Conservation (phyloP, 2,888 invertebrate genomes). For the Agriopis marginaria region DNA sequence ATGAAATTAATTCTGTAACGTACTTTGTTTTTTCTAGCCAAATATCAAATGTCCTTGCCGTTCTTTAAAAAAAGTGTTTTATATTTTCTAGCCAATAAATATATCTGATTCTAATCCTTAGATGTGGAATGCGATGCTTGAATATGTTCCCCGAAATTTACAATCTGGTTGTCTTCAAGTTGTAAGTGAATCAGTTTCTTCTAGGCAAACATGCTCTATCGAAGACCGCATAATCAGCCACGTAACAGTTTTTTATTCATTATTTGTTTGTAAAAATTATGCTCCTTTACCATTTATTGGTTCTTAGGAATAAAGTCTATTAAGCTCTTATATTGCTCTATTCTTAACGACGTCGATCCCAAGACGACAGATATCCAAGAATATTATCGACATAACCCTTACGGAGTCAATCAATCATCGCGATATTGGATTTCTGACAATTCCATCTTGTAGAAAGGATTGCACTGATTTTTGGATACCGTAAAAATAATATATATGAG, state of each 20-base stretch:
- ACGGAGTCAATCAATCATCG: slow-evolving; percentile 19
- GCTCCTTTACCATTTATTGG: not conserved
- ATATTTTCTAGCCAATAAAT: not conserved
- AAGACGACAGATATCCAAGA: slow-evolving; percentile 1
- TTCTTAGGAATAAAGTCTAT: not conserved
- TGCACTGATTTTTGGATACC: slow-evolving; percentile 2
- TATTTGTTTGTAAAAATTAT: too few species aligned
- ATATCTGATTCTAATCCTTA: not conserved
- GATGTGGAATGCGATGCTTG: too few species aligned
- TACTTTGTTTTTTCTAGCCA: too few species aligned
- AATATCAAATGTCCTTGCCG: too few species aligned
- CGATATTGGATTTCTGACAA: slow-evolving; percentile 28
- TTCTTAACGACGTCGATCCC: not conserved
- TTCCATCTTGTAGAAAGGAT: slow-evolving; percentile 15
- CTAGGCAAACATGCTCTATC: too few species aligned
- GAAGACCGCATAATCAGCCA: too few species aligned
- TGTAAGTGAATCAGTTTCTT: too few species aligned
- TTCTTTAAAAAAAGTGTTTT: too few species aligned
- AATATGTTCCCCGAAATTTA: too few species aligned
- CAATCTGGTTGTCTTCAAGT: too few species aligned
- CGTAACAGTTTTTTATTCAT: too few species aligned
- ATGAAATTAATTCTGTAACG: not conserved
- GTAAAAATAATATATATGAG: not conserved
- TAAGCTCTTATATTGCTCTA: slow-evolving; percentile 3
- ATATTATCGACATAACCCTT: slow-evolving; percentile 15